These are phyloP conservation scores for Sylvia atricapilla DNA, from an alignment of 2,113 vertebrate genomes.

Conservation along the genomic window DNA sequence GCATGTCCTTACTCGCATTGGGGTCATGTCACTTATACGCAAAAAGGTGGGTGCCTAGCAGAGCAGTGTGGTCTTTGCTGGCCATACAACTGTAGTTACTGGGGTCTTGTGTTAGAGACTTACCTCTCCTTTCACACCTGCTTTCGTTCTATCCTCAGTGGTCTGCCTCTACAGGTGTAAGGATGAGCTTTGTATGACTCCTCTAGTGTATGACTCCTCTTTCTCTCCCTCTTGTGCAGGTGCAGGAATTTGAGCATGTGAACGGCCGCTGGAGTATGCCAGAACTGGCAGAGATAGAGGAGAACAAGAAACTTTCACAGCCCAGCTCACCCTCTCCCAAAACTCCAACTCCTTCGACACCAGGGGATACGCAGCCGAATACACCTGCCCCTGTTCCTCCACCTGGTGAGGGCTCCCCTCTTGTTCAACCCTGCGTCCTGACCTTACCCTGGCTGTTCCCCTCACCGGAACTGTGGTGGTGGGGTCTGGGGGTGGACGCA, in stretches of 20 bases:
- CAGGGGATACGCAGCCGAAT: slow-evolving; percentile 94
- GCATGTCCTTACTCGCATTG: slow-evolving; percentile 95
- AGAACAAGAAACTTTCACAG: slow-evolving; percentile 91
- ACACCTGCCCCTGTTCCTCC: slow-evolving; percentile 85
- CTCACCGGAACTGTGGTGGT: slow-evolving; percentile 53
- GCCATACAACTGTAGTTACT: rapidly evolving
- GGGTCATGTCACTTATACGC: slow-evolving; percentile 97
- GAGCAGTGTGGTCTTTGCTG: background rate
- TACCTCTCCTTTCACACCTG: background rate
- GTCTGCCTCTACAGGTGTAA: background rate
- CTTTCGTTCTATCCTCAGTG: background rate
- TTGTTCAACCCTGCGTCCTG: background rate
- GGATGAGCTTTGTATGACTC: background rate
- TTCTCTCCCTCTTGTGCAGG: slow-evolving; percentile 66
- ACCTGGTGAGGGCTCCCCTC: slow-evolving; percentile 52
- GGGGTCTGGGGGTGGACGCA: slow-evolving; percentile 68
- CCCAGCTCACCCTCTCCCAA: slow-evolving; percentile 85
- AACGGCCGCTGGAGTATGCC: slow-evolving; percentile 99
- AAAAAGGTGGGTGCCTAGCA: slow-evolving; percentile 83
- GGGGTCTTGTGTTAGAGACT: background rate
- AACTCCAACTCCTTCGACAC: slow-evolving; percentile 84
- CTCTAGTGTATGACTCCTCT: rapidly evolving
- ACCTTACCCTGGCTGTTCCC: slow-evolving; percentile 31
- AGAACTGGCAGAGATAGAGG: slow-evolving; percentile 93
- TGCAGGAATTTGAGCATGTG: slow-evolving; percentile 98